Conservation (phyloP, 2,113 vertebrate species). For the Sclerurus mexicanus region DNA sequence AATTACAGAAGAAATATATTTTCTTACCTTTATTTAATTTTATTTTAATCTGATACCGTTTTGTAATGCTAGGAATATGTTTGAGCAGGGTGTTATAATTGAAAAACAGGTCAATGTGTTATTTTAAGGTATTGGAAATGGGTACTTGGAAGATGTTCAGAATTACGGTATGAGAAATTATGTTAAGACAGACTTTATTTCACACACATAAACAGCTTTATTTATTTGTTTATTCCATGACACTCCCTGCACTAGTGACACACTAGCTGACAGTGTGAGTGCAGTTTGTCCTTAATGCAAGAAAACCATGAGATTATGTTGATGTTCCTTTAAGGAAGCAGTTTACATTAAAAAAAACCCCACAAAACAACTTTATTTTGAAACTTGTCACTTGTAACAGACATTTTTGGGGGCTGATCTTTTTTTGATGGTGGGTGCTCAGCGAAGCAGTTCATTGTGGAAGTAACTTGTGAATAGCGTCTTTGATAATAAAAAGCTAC, state of each 20-base stretch:
- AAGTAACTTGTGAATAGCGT: not conserved
- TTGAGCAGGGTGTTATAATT: not conserved
- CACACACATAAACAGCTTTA: not conserved
- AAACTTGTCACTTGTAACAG: not conserved
- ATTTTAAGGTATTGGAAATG: not conserved
- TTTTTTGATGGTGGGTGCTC: not conserved
- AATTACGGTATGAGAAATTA: not conserved
- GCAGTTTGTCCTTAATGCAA: not conserved
- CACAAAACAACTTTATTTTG: not conserved
- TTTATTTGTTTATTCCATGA: not conserved
- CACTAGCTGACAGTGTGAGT: not conserved
- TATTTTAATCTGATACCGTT: not conserved
- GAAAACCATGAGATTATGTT: not conserved
- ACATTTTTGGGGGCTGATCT: not conserved
- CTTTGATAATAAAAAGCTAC: not conserved
- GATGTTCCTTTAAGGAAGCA: not conserved
- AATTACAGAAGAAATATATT: not conserved
- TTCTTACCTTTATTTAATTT: not conserved
- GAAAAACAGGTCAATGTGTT: not conserved
- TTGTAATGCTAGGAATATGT: not conserved
- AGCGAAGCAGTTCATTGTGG: not conserved
- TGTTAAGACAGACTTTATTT: not conserved
- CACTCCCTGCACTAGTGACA: not conserved
- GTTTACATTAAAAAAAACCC: not conserved
- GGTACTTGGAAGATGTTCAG: not conserved